Conservation (phyloP, 1,140 invertebrate species). For the Aphaenogaster floridana region DNA sequence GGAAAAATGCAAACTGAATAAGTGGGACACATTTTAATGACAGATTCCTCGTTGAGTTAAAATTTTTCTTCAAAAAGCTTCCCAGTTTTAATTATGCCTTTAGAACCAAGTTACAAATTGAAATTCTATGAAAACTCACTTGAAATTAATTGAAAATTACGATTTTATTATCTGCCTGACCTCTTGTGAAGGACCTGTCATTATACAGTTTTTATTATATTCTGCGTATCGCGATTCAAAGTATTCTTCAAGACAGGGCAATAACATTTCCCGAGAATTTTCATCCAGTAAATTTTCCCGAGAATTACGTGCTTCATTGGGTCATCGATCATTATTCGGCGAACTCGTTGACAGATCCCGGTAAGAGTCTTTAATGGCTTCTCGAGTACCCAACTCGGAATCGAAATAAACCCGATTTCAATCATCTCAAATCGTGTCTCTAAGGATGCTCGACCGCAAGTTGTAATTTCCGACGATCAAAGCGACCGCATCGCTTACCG, state of each 20-base stretch:
- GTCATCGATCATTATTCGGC: neutral
- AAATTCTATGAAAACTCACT: neutral
- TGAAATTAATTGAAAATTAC: neutral
- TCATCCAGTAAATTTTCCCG: neutral
- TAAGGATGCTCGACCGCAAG: neutral
- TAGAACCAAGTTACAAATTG: neutral
- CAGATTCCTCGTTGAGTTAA: neutral
- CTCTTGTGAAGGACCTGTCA: neutral
- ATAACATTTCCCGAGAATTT: neutral
- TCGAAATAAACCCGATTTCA: neutral
- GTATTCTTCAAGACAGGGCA: neutral
- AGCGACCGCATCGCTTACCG: slow-evolving; percentile 86
- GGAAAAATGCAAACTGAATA: neutral
- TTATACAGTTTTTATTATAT: neutral
- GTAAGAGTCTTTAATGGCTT: neutral
- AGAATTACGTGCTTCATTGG: neutral
- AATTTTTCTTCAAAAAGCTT: neutral
- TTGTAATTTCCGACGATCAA: slow-evolving; percentile 26
- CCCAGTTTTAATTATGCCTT: neutral
- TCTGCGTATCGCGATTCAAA: neutral
- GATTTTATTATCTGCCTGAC: neutral
- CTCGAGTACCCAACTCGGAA: neutral
- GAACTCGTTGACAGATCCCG: neutral
- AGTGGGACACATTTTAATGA: neutral
- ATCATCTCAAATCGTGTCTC: neutral